A percentile compares a stretch with the other conserved stretches of the same genome.
phyloP scores from a whole-genome alignment of 2,113 vertebrate genomes.

The Aspiorhynchus laticeps region DNA sequence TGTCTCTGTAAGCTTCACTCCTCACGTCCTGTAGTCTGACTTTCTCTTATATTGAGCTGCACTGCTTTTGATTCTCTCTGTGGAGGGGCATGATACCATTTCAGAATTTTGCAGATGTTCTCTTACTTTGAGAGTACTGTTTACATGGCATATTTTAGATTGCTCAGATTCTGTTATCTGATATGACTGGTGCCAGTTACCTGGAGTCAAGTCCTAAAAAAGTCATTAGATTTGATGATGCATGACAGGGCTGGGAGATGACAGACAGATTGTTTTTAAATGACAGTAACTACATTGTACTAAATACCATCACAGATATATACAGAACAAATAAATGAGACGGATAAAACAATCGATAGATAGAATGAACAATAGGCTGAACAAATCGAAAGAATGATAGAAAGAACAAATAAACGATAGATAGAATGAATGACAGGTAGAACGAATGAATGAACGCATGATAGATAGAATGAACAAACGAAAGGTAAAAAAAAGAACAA shows the following conservation, averaged over 20 bases:
- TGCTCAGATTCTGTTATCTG: background rate
- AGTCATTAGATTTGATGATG: background rate
- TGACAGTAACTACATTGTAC: too few relatives aligned
- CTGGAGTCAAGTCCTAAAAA: background rate
- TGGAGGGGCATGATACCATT: background rate
- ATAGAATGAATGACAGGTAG: too few relatives aligned
- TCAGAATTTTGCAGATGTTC: background rate
- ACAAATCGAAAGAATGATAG: too few relatives aligned
- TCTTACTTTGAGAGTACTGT: constrained; percentile 9
- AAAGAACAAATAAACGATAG: too few relatives aligned
- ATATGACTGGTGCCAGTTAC: background rate
- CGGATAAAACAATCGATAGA: too few relatives aligned
- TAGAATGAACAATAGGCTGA: too few relatives aligned
- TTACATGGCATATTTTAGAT: constrained; percentile 3
- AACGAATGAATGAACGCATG: too few relatives aligned
- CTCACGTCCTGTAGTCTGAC: background rate
- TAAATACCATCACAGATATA: too few relatives aligned
- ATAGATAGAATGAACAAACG: too few relatives aligned
- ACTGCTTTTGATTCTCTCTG: background rate
- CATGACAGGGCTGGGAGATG: background rate
- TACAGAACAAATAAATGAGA: too few relatives aligned
- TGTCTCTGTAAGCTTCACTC: background rate
- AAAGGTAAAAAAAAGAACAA: too few relatives aligned
- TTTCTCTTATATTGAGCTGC: background rate
- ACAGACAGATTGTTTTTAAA: background rate